Evolutionary conservation across 1,140 invertebrate genomes (phyloP), one percentile per base, ranked within the genome.

Genomic region (Leptinotarsa lineolata): DNA sequence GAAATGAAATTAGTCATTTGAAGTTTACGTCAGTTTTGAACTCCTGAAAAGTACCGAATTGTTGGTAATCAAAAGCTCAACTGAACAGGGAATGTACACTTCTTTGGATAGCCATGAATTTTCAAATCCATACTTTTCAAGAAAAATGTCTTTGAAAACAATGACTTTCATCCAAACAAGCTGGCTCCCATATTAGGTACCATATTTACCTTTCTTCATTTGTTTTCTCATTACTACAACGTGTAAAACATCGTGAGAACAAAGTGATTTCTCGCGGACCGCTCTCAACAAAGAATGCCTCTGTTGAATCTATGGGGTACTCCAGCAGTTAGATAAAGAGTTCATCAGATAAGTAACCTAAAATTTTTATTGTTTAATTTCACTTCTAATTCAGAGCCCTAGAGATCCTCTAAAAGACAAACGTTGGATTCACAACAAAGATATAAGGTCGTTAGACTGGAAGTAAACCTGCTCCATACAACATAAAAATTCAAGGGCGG

Each of bases 381-480:
- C 22, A 39, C 66, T 66, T 72, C 61, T 70, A 58, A 75, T 16
- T 61, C 13, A n/a, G 3, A 54, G 11, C 48, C 48, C 48, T 15
- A 54, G 48, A 8, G 73, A 74, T 78, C 72, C 73, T 78, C 65
- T 78, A 78, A 78, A 74, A 72, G 74, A 78, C 77, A 78, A 78
- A 78, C 76, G 72, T 70, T 72, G 70, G 77, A 78, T 74, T 78
- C 70, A 76, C 72, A 74, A 64, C 68, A 65, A 21, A 65, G 63
- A 65, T 65, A 65, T 67, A 68, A 72, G 77, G 77, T 78, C 77
- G 72, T 78, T 78, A 78, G 74, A 74, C 77, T 76, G 67, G 63
- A 68, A 71, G 70, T 76, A 76, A 78, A 78, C 77, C 77, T 78
- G 77, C 77, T 78, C 70, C 77, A 74, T 72, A 72, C 74, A 48